phyloP scores from a whole-genome alignment of 2,888 invertebrate genomes.

The Stenodera caucasica region DNA sequence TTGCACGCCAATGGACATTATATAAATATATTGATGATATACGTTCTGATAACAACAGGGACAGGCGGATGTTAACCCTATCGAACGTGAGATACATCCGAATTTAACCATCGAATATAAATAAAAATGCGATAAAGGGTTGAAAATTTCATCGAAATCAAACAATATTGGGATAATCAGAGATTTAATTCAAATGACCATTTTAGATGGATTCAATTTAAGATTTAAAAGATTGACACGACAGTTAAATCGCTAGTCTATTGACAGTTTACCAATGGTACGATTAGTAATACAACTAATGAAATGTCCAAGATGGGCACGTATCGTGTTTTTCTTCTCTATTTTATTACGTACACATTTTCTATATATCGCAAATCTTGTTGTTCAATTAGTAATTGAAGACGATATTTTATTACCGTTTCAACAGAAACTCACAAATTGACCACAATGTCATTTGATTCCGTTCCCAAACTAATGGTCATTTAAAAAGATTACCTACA shows the following conservation, averaged over 20 bases:
- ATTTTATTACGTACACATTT: slow-evolving; percentile 22
- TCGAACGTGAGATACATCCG: slow-evolving; percentile 49
- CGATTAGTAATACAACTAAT: slow-evolving; percentile 49
- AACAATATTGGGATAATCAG: not conserved
- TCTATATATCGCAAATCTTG: slow-evolving; percentile 23
- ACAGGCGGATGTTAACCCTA: slow-evolving; percentile 46
- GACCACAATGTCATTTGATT: too few species aligned
- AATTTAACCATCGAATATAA: too few species aligned
- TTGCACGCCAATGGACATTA: slow-evolving; percentile 42
- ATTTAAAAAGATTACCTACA: not conserved
- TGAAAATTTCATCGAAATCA: too few species aligned
- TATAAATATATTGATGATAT: slow-evolving; percentile 49
- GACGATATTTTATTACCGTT: slow-evolving; percentile 9
- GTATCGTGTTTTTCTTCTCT: slow-evolving; percentile 11
- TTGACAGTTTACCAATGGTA: slow-evolving; percentile 43
- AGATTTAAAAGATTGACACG: slow-evolving; percentile 4
- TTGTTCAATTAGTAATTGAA: slow-evolving; percentile 9
- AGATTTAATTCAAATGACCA: not conserved
- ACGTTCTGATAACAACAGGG: slow-evolving; percentile 41
- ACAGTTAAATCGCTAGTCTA: slow-evolving; percentile 13
- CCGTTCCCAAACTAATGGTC: not conserved
- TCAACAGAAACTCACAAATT: slow-evolving; percentile 17
- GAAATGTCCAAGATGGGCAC: slow-evolving; percentile 40
- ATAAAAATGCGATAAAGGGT: too few species aligned
- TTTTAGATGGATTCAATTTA: not conserved